These are phyloP conservation scores for Drosophila recens DNA, from an alignment of 2,888 invertebrate species.

Conservation along the genomic window DNA sequence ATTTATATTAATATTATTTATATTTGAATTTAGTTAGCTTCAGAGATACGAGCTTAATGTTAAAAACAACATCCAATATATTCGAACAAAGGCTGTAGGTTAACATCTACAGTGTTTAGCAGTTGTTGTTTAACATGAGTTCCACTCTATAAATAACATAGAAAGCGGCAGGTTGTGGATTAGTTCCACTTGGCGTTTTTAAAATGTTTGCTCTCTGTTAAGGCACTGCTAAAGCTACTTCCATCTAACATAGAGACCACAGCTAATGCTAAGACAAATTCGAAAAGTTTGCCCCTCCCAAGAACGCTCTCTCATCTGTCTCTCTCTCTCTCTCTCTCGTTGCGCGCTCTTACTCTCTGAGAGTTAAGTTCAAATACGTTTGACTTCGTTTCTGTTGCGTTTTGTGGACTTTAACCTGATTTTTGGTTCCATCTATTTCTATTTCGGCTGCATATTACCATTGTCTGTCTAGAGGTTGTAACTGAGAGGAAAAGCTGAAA, in stretches of 20 bases:
- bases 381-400: constrained; percentile 31
- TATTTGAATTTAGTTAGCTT: neutral
- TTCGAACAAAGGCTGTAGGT: neutral
- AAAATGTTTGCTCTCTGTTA: neutral
- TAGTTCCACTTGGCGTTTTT: neutral
- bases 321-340: neutral
- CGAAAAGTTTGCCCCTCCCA: constrained; percentile 14
- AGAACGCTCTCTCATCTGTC: neutral
- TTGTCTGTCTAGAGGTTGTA: constrained; percentile 36
- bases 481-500: constrained; percentile 1
- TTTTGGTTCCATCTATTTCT: constrained; percentile 35
- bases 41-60: neutral
- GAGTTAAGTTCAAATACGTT: neutral
- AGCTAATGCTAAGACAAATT: neutral
- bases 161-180: neutral
- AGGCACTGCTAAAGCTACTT: neutral
- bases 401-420: constrained; percentile 73
- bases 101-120: neutral
- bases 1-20: no score
- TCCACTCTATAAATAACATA: neutral
- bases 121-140: neutral
- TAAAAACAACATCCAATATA: neutral
- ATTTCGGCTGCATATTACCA: constrained; percentile 34
- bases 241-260: constrained; percentile 29
- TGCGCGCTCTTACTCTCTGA: constrained; percentile 8